Evolutionary conservation across 2,888 invertebrate species (phyloP).

Genomic region (Limnephilus rhombicus): DNA sequence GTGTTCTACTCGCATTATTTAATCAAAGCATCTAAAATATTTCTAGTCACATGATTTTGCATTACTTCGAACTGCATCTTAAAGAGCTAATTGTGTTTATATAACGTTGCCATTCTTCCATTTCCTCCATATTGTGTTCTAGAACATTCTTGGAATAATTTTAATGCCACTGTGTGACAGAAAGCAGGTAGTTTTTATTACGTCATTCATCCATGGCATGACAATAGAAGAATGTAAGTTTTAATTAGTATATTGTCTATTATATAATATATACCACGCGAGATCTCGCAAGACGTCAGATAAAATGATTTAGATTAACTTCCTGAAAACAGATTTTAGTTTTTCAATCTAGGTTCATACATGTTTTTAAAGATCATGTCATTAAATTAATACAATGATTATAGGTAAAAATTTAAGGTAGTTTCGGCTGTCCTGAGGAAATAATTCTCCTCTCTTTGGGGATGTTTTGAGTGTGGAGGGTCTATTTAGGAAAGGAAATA

Average conservation of each 20-base stretch:
- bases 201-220: not conserved
- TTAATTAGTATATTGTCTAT: not conserved
- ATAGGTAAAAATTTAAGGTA: no score
- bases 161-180: not conserved
- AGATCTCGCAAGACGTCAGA: not conserved
- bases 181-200: not conserved
- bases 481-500: no score
- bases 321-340: not conserved
- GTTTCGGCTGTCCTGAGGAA: no score
- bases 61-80: no score
- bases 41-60: no score
- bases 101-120: not conserved
- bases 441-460: no score
- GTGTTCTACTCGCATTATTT: no score
- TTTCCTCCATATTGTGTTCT: not conserved
- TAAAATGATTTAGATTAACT: not conserved
- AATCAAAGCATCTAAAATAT: no score
- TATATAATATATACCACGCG: not conserved
- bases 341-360: no score
- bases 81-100: not conserved
- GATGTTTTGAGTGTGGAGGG: no score
- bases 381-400: no score
- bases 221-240: not conserved
- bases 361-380: no score
- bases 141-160: not conserved